These are phyloP conservation scores for Zhuqinia jingwanae DNA, from an alignment of 2,888 invertebrate genomes.

Conservation along the genomic window DNA sequence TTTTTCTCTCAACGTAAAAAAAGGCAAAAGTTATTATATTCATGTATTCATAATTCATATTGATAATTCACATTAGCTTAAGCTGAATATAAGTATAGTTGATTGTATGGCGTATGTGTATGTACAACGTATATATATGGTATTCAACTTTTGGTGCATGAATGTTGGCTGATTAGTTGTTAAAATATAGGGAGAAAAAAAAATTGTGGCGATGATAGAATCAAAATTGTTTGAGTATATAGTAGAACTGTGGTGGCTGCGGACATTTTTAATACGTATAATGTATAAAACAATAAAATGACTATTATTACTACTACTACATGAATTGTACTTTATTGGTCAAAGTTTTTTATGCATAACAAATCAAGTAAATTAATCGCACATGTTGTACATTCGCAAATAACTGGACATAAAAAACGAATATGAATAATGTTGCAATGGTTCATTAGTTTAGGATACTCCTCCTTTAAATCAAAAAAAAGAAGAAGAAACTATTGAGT, in stretches of 20 bases:
- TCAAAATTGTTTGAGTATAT: constrained; percentile 12
- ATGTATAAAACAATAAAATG: not conserved
- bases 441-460: constrained; percentile 21
- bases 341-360: not conserved
- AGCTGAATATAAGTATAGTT: not conserved
- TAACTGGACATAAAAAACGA: not conserved
- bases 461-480: not conserved
- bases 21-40: constrained; percentile 33
- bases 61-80: not conserved
- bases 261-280: not conserved
- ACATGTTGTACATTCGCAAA: not conserved
- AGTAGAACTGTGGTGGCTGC: not conserved
- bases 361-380: not conserved
- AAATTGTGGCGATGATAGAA: constrained; percentile 28
- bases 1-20: not conserved
- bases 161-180: too few relatives aligned
- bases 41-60: constrained; percentile 41
- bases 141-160: too few relatives aligned
- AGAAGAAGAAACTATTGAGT: not conserved
- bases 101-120: too few relatives aligned
- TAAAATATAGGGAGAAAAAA: not conserved
- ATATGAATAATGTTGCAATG: not conserved
- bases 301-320: not conserved
- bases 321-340: constrained; percentile 43
- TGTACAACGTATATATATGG: too few relatives aligned